Conservation (phyloP, 2,888 invertebrate species). For the Oscheius sp. region DNA sequence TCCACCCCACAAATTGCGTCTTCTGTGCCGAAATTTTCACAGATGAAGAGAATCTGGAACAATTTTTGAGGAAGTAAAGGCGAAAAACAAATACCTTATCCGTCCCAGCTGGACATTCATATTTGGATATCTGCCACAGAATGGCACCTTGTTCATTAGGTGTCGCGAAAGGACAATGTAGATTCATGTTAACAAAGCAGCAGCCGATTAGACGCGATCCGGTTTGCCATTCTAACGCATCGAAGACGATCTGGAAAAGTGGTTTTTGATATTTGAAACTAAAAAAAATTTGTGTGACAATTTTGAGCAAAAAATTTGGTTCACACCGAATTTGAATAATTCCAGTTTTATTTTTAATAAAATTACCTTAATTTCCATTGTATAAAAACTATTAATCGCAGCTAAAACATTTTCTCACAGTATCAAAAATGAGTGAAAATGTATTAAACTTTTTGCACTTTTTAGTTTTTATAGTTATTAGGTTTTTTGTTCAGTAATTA, state of each 20-base stretch:
- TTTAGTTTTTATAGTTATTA: too few species aligned
- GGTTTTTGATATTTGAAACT: too few species aligned
- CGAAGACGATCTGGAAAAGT: constrained; percentile 49
- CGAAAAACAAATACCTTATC: constrained; percentile 21
- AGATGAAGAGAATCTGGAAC: constrained; percentile 62
- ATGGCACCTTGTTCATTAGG: constrained; percentile 38
- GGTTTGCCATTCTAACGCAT: constrained; percentile 44
- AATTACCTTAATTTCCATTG: too few species aligned
- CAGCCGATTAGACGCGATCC: constrained; percentile 50
- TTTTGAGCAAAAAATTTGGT: too few species aligned
- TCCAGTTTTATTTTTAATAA: too few species aligned
- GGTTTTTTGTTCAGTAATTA: too few species aligned
- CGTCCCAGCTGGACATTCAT: constrained; percentile 42
- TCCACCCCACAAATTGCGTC: constrained; percentile 57
- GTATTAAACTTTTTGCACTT: too few species aligned
- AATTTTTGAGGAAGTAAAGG: background rate
- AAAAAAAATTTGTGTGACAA: too few species aligned
- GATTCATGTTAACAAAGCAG: constrained; percentile 37
- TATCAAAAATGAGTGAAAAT: too few species aligned
- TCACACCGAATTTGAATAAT: too few species aligned
- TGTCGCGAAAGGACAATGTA: constrained; percentile 46
- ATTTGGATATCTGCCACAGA: constrained; percentile 53
- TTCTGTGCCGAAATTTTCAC: constrained; percentile 57
- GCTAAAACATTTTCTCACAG: too few species aligned
- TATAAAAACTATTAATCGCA: too few species aligned